Conservation (phyloP, 2,113 vertebrate genomes). For the Numenius arquata region DNA sequence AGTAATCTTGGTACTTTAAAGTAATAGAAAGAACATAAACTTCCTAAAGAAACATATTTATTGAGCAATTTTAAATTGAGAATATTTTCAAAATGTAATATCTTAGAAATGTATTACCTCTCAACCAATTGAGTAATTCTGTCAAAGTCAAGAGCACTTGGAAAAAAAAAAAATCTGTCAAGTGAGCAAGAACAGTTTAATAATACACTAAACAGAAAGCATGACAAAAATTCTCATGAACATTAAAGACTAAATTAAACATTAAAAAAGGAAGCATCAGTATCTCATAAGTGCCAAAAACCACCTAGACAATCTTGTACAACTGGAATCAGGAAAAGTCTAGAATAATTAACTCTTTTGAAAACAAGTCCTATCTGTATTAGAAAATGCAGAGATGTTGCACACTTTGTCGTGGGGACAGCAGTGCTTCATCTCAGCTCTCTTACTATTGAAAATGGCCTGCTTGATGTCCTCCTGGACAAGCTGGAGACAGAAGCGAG, state of each 20-base stretch:
- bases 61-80: constrained; percentile 6
- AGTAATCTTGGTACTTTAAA: constrained; percentile 34
- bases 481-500: background rate
- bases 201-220: constrained; percentile 13
- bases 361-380: background rate
- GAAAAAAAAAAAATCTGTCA: constrained; percentile 25
- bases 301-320: background rate
- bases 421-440: background rate
- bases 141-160: constrained; percentile 12
- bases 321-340: background rate
- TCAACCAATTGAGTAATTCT: constrained; percentile 29
- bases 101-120: constrained; percentile 25
- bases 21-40: constrained; percentile 22
- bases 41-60: constrained; percentile 34
- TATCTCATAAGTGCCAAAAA: background rate
- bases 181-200: constrained; percentile 40
- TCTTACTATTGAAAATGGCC: background rate
- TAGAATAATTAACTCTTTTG: background rate
- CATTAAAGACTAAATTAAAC: background rate
- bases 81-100: background rate
- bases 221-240: background rate
- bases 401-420: accelerated
- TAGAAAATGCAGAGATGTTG: background rate
- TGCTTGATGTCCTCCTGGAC: background rate
- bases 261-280: background rate